Evolutionary conservation across 1,140 invertebrate species (phyloP), one percentile per base, ranked within the genome.

Genomic region (Geopemphigus sp.): DNA sequence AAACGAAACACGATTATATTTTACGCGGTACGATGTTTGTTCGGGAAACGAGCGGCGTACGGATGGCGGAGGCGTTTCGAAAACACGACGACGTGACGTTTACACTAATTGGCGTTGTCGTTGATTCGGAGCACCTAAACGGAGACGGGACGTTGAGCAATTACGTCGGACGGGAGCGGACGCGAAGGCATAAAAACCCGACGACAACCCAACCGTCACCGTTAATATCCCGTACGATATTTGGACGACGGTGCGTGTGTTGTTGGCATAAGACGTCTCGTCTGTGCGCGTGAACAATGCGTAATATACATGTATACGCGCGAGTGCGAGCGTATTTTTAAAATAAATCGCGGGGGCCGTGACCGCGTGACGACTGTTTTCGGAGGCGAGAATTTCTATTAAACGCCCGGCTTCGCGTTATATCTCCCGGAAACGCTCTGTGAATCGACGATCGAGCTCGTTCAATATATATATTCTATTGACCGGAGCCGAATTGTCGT

Each of bases 61-160:
- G 39, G 22, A n/a, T 22, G 47, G 57, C 24, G 47, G 39, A 56
- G 26, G 50, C 11, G 45, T 15, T 78, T 29, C 17, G n/a, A 12
- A 5, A 54, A 32, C 26, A 53, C 17, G 17, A 53, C 53, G 39
- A 66, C 50, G 59, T 63, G 80, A 74, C 66, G 80, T 72, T 61
- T 45, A 63, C 63, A 63, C 68, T 74, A 74, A 81, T 81, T 81
- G 80, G 80, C 29, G 80, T 70, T 74, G 80, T 74, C 80, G 73
- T 56, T 73, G 80, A 81, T 73, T 73, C 29, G 54, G 80, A 81
- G 56, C 22, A 61, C 29, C 29, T 22, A 24, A 57, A 57, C 73
- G 73, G 10, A 45, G 57, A 59, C 54, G 39, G 54, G 57, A 76
- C 73, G 56, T 76, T 61, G 56, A 76, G 57, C 56, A 47, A 76